These are phyloP conservation scores for Campoletis raptor DNA, from an alignment of 2,888 invertebrate genomes.

Conservation along the genomic window DNA sequence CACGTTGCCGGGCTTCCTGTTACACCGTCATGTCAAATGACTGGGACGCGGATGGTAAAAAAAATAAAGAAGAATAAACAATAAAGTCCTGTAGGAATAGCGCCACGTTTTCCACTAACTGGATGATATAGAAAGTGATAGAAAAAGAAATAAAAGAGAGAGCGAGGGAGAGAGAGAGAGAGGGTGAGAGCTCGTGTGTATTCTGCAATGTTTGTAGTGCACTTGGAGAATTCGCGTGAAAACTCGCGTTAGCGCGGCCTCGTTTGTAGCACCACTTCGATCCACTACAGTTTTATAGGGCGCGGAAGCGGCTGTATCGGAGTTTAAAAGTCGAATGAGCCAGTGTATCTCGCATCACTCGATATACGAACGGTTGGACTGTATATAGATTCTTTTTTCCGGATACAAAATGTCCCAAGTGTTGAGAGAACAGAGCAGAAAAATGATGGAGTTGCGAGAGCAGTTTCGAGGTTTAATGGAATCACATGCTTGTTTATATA, in stretches of 20 bases:
- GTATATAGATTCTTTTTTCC: slow-evolving; percentile 7
- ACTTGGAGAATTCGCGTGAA: slow-evolving; percentile 58
- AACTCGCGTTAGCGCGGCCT: slow-evolving; percentile 32
- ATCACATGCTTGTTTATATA: neutral
- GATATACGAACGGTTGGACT: neutral
- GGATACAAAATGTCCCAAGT: slow-evolving; percentile 1
- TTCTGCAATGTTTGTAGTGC: slow-evolving; percentile 55
- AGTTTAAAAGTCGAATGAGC: slow-evolving; percentile 38
- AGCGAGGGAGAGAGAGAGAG: neutral
- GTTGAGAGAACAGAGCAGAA: neutral
- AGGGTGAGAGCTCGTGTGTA: slow-evolving; percentile 30
- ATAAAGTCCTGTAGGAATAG: neutral
- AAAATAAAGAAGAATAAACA: slow-evolving; percentile 21
- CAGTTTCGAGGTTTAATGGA: neutral
- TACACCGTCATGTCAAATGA: neutral
- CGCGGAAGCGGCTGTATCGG: slow-evolving; percentile 33
- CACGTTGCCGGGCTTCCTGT: neutral
- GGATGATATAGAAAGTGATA: neutral
- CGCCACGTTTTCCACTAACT: slow-evolving; percentile 29
- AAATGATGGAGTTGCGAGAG: neutral
- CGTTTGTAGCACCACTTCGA: slow-evolving; percentile 44
- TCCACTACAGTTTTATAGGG: slow-evolving; percentile 14
- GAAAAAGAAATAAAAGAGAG: neutral
- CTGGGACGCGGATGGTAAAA: slow-evolving; percentile 12
- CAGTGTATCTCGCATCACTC: slow-evolving; percentile 6